Evolutionary conservation across 2,888 invertebrate species (phyloP), one percentile per base, ranked within the genome.

Genomic region (Pammene aurita): DNA sequence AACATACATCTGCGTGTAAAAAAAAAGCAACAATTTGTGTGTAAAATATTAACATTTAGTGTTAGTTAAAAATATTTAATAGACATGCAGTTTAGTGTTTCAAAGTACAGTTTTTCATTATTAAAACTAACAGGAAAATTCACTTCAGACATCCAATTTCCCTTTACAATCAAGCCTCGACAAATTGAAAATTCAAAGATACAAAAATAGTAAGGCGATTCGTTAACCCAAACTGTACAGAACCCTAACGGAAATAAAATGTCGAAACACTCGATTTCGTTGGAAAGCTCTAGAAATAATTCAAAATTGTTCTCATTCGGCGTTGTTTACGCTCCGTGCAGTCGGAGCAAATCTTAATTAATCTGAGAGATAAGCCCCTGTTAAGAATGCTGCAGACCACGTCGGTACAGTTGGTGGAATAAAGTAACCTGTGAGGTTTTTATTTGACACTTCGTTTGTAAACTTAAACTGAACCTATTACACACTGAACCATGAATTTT

Each of bases 331-430:
- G 41, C 62, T 16, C 58, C 62, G 62, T 52, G 26, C 55, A 44
- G 16, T 52, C 44, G 44, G 63, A 34, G 34, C 44, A 64, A 64
- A 64, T 64, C 63, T 64, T 64, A 64, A 64, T 64, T 54, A 64
- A 64, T 64, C 63, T 64, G 63, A 7, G 44, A 64, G 63, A 44
- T 64, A 64, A 64, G 55, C 44, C 63, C 35, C 44, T 55, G 63
- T 64, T 62, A 62, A 62, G 62, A 41, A 62, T 62, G 61, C 61
- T 50, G 18, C 62, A 50, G 26, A 38, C 62, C 62, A 35, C 62
- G 50, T 10, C 18, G 11, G n/a, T 14, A 7, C 26, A 61, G 50
- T 61, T 0, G n/a, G 10, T 18, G 38, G 38, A 41, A 0, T 41
- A n/a, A 26, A 62, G 62, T 62, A 62, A 5, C 7, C 46, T 14